Evolutionary conservation across 2,113 vertebrate genomes (phyloP).

Genomic region (Heterotis niloticus): DNA sequence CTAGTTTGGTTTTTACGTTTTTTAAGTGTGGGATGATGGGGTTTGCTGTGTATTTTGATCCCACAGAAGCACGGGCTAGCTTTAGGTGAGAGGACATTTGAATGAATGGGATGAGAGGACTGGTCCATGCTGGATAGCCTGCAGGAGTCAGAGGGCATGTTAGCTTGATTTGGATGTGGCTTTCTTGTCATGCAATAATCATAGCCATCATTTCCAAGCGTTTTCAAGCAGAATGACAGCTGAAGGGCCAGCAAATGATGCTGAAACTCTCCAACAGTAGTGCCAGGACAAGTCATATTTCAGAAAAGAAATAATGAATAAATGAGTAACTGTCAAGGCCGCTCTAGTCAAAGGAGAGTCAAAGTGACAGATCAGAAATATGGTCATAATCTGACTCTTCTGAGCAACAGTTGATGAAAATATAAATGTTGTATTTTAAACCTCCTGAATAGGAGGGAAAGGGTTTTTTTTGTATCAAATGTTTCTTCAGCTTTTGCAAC

Average conservation of each 20-base stretch:
- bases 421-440: background rate
- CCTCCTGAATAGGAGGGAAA: background rate
- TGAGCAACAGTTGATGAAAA: background rate
- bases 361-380: background rate
- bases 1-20: background rate
- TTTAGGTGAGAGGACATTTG: conserved; percentile 4
- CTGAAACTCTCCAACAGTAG: conserved; percentile 38
- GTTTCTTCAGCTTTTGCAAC: background rate
- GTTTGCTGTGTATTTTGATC: background rate
- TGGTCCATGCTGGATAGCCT: conserved; percentile 56
- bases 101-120: conserved; percentile 32
- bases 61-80: background rate
- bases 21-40: background rate
- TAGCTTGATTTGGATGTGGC: conserved; percentile 43
- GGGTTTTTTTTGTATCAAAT: background rate
- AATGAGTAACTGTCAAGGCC: conserved; percentile 28
- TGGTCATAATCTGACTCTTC: background rate
- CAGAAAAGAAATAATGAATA: conserved; percentile 36
- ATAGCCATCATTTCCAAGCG: conserved; percentile 48
- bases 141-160: conserved; percentile 51
- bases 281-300: conserved; percentile 23
- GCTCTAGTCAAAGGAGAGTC: conserved; percentile 22
- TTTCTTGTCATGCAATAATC: conserved; percentile 57
- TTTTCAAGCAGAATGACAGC: conserved; percentile 48
- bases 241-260: conserved; percentile 43